These are phyloP conservation scores for Coilia nasus DNA, from an alignment of 2,797 vertebrate species.

Conservation along the genomic window DNA sequence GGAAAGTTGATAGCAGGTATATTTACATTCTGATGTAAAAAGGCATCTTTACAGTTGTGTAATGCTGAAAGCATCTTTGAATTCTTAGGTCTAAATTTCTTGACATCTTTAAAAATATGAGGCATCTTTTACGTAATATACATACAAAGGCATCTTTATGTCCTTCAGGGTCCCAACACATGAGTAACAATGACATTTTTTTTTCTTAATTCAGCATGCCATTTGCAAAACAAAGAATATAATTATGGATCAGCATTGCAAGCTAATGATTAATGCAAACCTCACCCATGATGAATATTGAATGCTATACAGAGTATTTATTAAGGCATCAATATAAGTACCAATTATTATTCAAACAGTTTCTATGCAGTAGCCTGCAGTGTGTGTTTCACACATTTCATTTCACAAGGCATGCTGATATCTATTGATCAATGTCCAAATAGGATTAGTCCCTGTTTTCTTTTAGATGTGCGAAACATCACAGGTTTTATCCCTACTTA, in stretches of 20 bases:
- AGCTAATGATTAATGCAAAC: background rate
- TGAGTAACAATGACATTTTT: too few relatives aligned
- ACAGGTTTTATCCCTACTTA: background rate
- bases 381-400: background rate
- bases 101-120: too few relatives aligned
- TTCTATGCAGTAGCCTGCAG: background rate
- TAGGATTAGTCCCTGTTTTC: background rate
- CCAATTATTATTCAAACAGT: background rate
- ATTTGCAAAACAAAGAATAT: background rate
- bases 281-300: background rate
- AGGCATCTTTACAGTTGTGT: too few relatives aligned
- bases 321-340: background rate
- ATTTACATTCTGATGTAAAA: too few relatives aligned
- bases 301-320: background rate
- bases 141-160: too few relatives aligned
- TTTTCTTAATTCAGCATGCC: background rate
- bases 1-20: too few relatives aligned
- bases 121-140: too few relatives aligned
- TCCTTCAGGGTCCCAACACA: too few relatives aligned
- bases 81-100: too few relatives aligned
- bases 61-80: too few relatives aligned
- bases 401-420: background rate
- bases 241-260: background rate
- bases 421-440: background rate
- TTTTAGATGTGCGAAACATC: background rate